Evolutionary conservation across 1,140 invertebrate genomes (phyloP), one percentile per base, ranked within the genome.

Genomic region (Lordiphosa clarofinis): DNA sequence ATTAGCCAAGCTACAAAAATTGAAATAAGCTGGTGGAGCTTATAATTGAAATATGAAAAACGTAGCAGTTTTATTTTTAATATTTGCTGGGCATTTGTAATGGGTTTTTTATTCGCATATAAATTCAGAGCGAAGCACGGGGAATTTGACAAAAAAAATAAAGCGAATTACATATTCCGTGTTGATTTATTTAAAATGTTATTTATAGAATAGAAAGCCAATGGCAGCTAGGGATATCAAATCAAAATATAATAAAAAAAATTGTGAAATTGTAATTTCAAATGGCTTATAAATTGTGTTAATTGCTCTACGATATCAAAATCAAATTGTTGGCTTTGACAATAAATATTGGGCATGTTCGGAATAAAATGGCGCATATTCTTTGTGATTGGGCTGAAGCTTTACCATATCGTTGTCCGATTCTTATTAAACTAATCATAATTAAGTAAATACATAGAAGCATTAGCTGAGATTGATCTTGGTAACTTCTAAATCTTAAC

Each of bases 171-270:
- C 21, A 24, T 24, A 36, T 58, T 37, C 28, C 35, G 2, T 67
- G 36, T 53, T 33, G 63, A 67, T 67, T 67, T 67, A 53, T 67
- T 67, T 24, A 59, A 67, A 59, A 36, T 58, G 58, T 67, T 59
- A 59, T 58, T 59, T 59, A 68, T 67, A 53, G 35, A 31, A 31
- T 8, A 7, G 7, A 31, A 50, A 62, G 37, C 9, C 57, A 35
- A 46, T 40, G 9, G 15, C 10, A 1, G n/a, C 11, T 19, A 10
- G 35, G 13, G 13, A 39, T 57, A 53, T 57, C 38, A 54, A 54
- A 21, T 57, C 47, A 35, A 33, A 21, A 15, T 19, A 8, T 31
- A 5, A 8, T 15, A 15, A 31, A 31, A 24, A 24, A 24, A 24
- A 24, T 24, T 4, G 21, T 4, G 4, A 24, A 24, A 24, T 24